These are phyloP conservation scores for Bombus sylvicola DNA, from an alignment of 1,140 invertebrate species.

Conservation along the genomic window DNA sequence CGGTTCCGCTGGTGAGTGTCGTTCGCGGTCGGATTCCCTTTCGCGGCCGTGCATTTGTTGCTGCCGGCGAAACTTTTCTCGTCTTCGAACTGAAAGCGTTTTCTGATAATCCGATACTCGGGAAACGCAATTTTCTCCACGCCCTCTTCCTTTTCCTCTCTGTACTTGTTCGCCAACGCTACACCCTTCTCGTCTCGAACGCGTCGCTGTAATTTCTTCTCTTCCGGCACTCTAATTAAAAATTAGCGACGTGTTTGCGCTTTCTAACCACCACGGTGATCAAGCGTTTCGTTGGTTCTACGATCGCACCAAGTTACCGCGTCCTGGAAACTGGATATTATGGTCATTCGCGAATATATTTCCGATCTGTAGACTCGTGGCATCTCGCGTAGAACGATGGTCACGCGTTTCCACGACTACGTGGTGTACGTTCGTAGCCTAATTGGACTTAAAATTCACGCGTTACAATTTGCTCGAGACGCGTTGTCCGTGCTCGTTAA, in stretches of 20 bases:
- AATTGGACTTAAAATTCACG: no score
- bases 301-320: neutral
- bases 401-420: no score
- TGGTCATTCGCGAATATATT: neutral
- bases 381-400: no score
- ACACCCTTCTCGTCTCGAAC: neutral
- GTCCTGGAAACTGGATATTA: neutral
- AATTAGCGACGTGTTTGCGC: neutral
- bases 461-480: neutral
- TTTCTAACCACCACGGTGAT: neutral
- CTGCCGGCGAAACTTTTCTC: slow-evolving; percentile 48
- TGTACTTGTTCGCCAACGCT: no score
- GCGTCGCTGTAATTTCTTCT: neutral
- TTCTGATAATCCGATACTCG: slow-evolving; percentile 48
- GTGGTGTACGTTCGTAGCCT: no score
- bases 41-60: slow-evolving; percentile 8
- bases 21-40: slow-evolving; percentile 33
- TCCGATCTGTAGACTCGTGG: neutral
- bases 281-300: no score
- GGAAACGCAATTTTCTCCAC: slow-evolving; percentile 44
- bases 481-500: neutral
- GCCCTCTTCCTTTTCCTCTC: neutral
- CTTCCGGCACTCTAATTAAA: neutral
- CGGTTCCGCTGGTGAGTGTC: slow-evolving; percentile 8
- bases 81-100: slow-evolving; percentile 53